These are phyloP conservation scores for Biston betularia DNA, from an alignment of 2,888 invertebrate genomes.

Conservation along the genomic window DNA sequence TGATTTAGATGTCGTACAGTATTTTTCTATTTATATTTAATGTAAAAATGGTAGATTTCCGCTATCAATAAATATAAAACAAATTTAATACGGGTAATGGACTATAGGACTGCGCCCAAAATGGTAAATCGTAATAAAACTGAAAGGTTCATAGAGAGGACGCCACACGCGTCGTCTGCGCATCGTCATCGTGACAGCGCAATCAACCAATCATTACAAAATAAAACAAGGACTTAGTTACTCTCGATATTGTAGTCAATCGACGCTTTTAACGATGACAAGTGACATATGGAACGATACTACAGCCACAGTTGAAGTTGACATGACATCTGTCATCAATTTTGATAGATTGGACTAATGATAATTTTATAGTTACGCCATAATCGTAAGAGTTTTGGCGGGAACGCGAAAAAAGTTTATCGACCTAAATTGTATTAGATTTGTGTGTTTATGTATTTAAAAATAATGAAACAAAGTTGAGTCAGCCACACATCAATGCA, in stretches of 20 bases:
- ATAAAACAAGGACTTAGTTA: constrained; percentile 44
- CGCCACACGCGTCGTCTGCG: constrained; percentile 66
- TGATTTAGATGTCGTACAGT: too few relatives aligned
- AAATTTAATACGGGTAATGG: too few relatives aligned
- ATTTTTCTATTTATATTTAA: too few relatives aligned
- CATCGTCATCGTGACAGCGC: constrained; percentile 71
- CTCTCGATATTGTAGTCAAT: constrained; percentile 57
- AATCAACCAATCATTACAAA: constrained; percentile 58
- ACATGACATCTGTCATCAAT: constrained; percentile 1
- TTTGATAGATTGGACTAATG: not conserved
- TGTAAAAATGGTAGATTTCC: too few relatives aligned
- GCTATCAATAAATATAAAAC: too few relatives aligned
- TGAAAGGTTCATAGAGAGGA: not conserved
- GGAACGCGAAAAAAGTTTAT: too few relatives aligned
- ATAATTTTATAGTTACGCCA: too few relatives aligned
- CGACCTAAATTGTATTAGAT: too few relatives aligned
- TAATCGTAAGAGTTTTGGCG: too few relatives aligned
- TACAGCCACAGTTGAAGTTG: not conserved
- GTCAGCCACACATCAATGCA: constrained; percentile 29
- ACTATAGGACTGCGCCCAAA: too few relatives aligned
- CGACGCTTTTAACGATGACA: constrained; percentile 44
- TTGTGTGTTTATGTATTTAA: too few relatives aligned
- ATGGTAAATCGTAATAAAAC: not conserved
- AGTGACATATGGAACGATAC: constrained; percentile 27
- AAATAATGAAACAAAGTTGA: constrained; percentile 10